Conservation (phyloP, 2,113 vertebrate species). For the Hyaena hyaena region DNA sequence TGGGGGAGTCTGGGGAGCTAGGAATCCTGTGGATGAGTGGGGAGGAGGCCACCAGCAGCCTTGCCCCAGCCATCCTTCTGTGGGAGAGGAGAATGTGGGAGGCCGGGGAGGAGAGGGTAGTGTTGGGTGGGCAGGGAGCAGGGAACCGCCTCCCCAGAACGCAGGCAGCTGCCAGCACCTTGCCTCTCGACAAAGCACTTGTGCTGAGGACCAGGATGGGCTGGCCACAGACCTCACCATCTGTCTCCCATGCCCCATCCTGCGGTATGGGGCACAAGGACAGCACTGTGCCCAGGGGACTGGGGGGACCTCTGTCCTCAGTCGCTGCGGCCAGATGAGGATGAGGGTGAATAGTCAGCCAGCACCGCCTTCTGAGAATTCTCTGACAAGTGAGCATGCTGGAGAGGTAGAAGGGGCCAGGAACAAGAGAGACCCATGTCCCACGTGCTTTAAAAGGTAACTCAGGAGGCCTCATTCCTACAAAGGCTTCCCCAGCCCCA, state of each 20-base stretch:
- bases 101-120: neutral
- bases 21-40: neutral
- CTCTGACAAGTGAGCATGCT: neutral
- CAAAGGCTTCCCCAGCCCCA: neutral
- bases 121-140: neutral
- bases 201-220: neutral
- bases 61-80: neutral
- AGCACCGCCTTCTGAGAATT: neutral
- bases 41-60: slow-evolving; percentile 51
- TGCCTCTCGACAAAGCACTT: neutral
- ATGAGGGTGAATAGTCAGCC: neutral
- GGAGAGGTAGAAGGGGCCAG: neutral
- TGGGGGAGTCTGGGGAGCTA: neutral
- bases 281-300: too few species aligned
- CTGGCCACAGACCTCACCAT: neutral
- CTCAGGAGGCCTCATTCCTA: neutral
- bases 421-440: neutral
- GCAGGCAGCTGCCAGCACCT: neutral
- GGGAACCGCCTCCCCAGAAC: neutral
- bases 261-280: neutral
- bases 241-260: neutral
- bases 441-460: neutral
- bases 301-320: neutral
- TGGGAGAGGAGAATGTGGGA: neutral
- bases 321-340: neutral